Base-by-base conservation (phyloP, 1,140 invertebrate species). In the Chironomus striatipennis region DNA sequence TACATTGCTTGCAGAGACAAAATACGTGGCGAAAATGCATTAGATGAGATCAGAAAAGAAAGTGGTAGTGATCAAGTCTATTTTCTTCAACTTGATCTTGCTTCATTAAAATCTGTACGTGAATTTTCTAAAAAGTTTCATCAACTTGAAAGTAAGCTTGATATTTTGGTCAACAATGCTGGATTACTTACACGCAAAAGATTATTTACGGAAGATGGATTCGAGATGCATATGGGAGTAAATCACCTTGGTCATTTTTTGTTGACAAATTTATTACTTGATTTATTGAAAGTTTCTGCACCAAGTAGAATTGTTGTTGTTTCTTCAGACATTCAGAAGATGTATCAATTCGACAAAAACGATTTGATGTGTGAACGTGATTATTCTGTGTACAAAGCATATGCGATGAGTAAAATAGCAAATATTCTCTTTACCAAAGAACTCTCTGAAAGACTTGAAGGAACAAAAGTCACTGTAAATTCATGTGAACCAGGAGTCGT, bases 81-180 rank as follows among this genome's bases (percentile, higher is more conserved):
- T 3, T 80, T 79, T 47, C 75, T 77, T 78, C 24, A 78, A 79
- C n/a, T 77, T 81, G 5, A 84, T 75, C 74, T 84, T 47, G 79
- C 75, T 24, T 84, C 83, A 10, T 75, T 84, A 7, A 79, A 78
- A 77, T 84, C 83, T 47, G 79, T 84, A 5, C 78, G 83, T 72
- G 79, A 75, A 70, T 83, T 84, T 64, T 79, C 78, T 4, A 77
- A n/a, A 42, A 77, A 80, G 72, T 73, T 93, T 2, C 79, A 84
- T 0, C 77, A 83, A 5, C 82, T 78, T 0, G 86, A 88, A 81
- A 72, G 83, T 24, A 80, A 85, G 78, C 84, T 91, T n/a, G 85
- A 91, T 78, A 79, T 91, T 42, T 80, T 94, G 1, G 85, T 93
- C 43, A 91, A 92, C 77, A 93, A 93, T 82, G 91, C 90, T 72